Conservation (phyloP, 2,113 vertebrate species). For the Seriola rivoliana region DNA sequence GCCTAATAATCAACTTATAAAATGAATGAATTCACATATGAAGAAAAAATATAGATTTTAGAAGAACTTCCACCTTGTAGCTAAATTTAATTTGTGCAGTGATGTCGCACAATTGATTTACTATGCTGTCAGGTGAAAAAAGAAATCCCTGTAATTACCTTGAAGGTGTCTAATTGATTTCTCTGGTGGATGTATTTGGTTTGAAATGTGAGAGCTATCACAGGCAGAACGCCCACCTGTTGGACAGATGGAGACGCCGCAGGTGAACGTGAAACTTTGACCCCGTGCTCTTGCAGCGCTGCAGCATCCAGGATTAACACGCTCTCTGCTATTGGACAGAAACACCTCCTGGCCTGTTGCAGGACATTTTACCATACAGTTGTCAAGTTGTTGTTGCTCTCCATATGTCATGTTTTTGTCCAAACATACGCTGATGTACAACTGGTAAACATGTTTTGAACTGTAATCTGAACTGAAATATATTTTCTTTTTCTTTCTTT, state of each 20-base stretch:
- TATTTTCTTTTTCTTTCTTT: no score
- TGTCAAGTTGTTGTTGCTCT: neutral
- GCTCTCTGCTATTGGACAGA: neutral
- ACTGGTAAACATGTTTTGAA: no score
- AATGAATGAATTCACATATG: neutral
- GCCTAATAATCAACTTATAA: neutral
- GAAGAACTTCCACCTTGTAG: neutral
- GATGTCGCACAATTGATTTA: neutral
- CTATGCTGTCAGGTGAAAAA: neutral
- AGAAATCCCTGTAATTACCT: neutral
- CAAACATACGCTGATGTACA: no score
- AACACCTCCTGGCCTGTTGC: neutral
- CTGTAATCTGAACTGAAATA: no score
- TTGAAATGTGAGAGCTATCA: neutral
- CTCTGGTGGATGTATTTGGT: neutral
- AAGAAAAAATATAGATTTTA: neutral
- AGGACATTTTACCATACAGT: neutral
- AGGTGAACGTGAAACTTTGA: constrained; percentile 37
- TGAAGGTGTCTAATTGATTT: constrained; percentile 6
- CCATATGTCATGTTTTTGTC: no score
- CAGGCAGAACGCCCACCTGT: constrained; percentile 9
- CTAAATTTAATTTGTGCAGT: neutral
- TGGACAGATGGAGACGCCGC: constrained; percentile 42
- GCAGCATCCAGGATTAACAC: constrained; percentile 7
- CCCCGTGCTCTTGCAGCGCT: constrained; percentile 4